Conservation (phyloP, 1,140 invertebrate species). For the Ooceraea biroi region DNA sequence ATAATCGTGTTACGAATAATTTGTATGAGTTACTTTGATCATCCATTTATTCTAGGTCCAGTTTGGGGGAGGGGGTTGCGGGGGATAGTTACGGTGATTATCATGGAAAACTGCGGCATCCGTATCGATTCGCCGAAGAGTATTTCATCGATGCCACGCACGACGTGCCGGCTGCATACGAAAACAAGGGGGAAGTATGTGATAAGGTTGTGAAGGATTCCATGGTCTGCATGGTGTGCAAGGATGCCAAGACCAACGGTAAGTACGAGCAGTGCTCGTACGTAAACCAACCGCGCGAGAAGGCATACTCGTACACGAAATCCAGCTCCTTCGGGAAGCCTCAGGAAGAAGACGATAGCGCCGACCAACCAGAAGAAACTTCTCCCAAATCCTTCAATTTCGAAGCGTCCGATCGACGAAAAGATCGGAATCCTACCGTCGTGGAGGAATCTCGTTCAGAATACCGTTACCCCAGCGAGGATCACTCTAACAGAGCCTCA, state of each 20-base stretch:
- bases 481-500: not conserved
- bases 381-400: not conserved
- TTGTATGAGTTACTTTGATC: not conserved
- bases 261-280: constrained; percentile 92
- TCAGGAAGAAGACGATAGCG: constrained; percentile 83
- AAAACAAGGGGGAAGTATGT: constrained; percentile 84
- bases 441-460: constrained; percentile 8
- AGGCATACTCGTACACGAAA: constrained; percentile 89
- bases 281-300: constrained; percentile 89
- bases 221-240: constrained; percentile 90
- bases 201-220: constrained; percentile 88
- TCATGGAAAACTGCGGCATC: not conserved
- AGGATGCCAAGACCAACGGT: constrained; percentile 89
- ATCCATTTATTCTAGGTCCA: constrained; percentile 30
- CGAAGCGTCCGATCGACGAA: not conserved
- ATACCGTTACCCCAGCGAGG: constrained; percentile 18
- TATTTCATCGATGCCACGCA: constrained; percentile 75
- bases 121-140: constrained; percentile 79
- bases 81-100: too few relatives aligned
- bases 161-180: constrained; percentile 60
- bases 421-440: not conserved
- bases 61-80: not conserved
- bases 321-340: constrained; percentile 78
- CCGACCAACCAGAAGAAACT: not conserved
- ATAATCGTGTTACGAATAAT: too few relatives aligned